These are phyloP conservation scores for Eupristina koningsbergeri DNA, from an alignment of 1,140 invertebrate species.

Conservation along the genomic window DNA sequence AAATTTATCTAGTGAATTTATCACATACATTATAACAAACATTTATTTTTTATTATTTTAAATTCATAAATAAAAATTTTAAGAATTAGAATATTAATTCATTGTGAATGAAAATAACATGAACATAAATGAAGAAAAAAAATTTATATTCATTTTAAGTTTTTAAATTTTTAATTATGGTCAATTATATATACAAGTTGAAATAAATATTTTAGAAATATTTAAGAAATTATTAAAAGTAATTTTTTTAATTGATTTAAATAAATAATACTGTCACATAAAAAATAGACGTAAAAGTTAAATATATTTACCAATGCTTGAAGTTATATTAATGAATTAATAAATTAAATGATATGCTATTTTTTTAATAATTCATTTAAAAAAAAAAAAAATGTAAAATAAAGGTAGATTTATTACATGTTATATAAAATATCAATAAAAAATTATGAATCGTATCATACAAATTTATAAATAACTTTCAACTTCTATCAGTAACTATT, in stretches of 20 bases:
- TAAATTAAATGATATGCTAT: too few relatives aligned
- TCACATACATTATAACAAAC: too few relatives aligned
- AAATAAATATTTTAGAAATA: neutral
- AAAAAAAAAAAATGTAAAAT: neutral
- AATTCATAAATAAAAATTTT: neutral
- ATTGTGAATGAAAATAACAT: neutral
- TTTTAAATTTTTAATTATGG: neutral
- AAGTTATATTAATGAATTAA: too few relatives aligned
- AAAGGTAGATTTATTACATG: neutral
- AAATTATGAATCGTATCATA: neutral
- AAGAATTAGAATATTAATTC: neutral
- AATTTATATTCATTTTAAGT: constrained; percentile 15
- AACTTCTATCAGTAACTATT: neutral
- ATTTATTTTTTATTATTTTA: neutral
- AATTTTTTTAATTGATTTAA: neutral
- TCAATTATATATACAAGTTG: neutral
- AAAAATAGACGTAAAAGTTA: neutral
- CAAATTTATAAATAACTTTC: constrained; percentile 1
- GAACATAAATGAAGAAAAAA: neutral
- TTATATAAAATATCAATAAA: neutral
- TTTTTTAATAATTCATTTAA: neutral
- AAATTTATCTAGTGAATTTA: too few relatives aligned
- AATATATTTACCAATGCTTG: neutral
- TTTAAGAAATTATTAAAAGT: neutral
- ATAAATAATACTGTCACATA: neutral